A percentile compares a stretch with the other conserved stretches of the same genome.
Conservation (phyloP, 2,888 invertebrate species). For the Agrilus biguttatus region DNA sequence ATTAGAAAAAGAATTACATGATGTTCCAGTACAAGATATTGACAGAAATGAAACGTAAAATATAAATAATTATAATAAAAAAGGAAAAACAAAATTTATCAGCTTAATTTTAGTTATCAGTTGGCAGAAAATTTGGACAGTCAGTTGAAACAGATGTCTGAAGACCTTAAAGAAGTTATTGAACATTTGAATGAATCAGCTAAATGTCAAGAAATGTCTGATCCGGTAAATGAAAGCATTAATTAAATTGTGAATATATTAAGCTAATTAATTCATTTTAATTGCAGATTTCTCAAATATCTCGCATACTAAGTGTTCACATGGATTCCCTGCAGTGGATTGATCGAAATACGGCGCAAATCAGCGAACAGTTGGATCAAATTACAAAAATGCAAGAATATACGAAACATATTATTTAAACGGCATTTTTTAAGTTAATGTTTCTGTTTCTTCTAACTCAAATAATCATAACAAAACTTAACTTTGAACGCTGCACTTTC, state of each 20-base stretch:
- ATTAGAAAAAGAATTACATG: constrained; percentile 65
- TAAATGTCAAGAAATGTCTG: constrained; percentile 65
- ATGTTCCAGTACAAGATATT: constrained; percentile 59
- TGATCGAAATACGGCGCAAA: constrained; percentile 66
- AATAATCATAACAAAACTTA: too few species aligned
- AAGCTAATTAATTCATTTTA: constrained; percentile 8
- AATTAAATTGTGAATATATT: neutral
- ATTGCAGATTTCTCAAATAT: constrained; percentile 75
- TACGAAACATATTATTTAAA: too few species aligned
- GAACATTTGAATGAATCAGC: constrained; percentile 86
- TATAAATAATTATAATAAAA: constrained; percentile 11
- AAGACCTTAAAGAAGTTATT: constrained; percentile 88
- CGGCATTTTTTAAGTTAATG: too few species aligned
- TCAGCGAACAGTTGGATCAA: constrained; percentile 68
- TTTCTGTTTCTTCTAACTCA: too few species aligned
- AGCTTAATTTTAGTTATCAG: constrained; percentile 24
- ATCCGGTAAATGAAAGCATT: constrained; percentile 51
- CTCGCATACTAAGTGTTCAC: constrained; percentile 87
- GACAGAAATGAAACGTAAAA: constrained; percentile 75
- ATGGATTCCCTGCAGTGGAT: constrained; percentile 95
- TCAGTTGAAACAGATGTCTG: constrained; percentile 86
- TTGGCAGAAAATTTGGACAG: constrained; percentile 83
- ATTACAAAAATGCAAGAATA: constrained; percentile 62
- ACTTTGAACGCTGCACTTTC: too few species aligned
- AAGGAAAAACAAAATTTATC: neutral